These are phyloP conservation scores for Ceratotherium simum DNA, from an alignment of 2,113 vertebrate species.

Conservation along the genomic window DNA sequence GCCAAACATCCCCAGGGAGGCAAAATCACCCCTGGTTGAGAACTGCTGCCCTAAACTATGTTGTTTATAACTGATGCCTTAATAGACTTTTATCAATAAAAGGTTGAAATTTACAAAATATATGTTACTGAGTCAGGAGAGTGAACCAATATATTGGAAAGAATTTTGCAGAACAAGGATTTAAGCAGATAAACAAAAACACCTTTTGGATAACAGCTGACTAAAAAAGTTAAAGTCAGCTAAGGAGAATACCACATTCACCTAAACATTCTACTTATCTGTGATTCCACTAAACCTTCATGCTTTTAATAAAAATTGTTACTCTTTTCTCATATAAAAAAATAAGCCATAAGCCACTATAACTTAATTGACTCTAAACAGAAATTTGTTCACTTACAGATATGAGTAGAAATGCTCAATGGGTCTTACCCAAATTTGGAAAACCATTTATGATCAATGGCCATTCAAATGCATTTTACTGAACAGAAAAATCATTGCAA, in stretches of 20 bases:
- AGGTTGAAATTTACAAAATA: not conserved
- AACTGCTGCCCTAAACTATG: not conserved
- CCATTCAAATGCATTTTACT: constrained; percentile 21
- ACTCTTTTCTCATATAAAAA: not conserved
- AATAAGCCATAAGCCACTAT: not conserved
- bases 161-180: not conserved
- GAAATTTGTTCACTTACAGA: constrained; percentile 19
- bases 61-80: constrained; percentile 29
- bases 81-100: not conserved
- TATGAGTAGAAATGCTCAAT: not conserved
- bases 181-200: not conserved
- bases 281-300: not conserved
- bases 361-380: constrained; percentile 16
- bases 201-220: not conserved
- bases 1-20: not conserved
- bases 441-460: not conserved
- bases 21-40: not conserved
- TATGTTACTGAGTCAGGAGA: not conserved
- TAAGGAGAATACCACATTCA: not conserved
- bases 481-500: not conserved
- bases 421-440: not conserved
- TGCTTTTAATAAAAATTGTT: constrained; percentile 1
- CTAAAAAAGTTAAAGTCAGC: constrained; percentile 9
- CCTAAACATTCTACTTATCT: not conserved
- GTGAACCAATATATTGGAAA: not conserved